phyloP scores from a whole-genome alignment of 64 coral and sea anemone species.

The Stichodactyla helianthus region DNA sequence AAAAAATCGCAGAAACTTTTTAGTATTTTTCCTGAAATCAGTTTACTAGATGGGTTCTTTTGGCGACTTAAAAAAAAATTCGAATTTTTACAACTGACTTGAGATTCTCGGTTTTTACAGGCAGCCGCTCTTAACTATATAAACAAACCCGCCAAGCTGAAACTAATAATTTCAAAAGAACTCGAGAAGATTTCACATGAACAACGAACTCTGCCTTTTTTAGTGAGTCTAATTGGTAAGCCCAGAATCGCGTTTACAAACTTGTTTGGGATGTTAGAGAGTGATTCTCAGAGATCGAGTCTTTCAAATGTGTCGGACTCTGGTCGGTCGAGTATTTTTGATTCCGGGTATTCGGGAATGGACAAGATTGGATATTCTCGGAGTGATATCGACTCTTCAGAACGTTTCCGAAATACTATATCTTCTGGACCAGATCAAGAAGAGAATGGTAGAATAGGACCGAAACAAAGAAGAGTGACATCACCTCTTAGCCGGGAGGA shows the following conservation, averaged over 20 bases:
- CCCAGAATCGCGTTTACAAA: constrained; percentile 8
- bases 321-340: constrained; percentile 37
- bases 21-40: no score
- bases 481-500: constrained; percentile 39
- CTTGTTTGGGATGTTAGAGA: constrained; percentile 25
- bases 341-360: constrained; percentile 58
- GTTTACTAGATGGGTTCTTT: no score
- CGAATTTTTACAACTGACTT: no score
- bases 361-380: constrained; percentile 23
- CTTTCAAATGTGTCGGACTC: constrained; percentile 29
- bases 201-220: constrained; percentile 6
- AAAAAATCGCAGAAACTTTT: no score
- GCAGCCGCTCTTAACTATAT: constrained; percentile 53
- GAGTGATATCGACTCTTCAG: neutral
- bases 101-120: no score
- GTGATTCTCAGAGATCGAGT: constrained; percentile 51
- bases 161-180: constrained; percentile 43
- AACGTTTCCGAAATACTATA: neutral
- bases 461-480: constrained; percentile 25
- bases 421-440: neutral
- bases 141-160: constrained; percentile 47
- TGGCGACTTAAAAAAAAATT: no score
- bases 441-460: neutral
- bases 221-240: constrained; percentile 42
- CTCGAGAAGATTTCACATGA: constrained; percentile 20